Evolutionary conservation across 2,888 invertebrate species (phyloP).

Genomic region (Aspidapion aeneum): DNA sequence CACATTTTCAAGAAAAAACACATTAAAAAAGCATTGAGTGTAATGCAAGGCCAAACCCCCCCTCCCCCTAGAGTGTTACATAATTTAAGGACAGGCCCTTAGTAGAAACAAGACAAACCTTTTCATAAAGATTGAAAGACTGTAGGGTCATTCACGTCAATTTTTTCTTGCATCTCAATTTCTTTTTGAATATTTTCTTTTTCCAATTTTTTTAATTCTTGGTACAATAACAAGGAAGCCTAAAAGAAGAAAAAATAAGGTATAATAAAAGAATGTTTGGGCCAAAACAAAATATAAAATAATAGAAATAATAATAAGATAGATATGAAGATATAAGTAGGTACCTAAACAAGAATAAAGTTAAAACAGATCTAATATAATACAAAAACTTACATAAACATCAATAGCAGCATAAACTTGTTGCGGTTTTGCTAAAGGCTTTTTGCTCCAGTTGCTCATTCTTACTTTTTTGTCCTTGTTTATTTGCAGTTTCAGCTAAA

Average conservation of each 20-base stretch:
- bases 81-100: too few species aligned
- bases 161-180: neutral
- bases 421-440: conserved; percentile 54
- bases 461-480: conserved; percentile 56
- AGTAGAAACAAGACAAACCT: too few species aligned
- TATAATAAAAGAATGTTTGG: too few species aligned
- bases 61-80: too few species aligned
- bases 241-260: conserved; percentile 5
- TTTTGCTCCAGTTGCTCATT: conserved; percentile 58
- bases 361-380: neutral
- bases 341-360: neutral
- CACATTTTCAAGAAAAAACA: too few species aligned
- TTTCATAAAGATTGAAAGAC: neutral
- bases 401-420: conserved; percentile 61
- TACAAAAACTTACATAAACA: conserved; percentile 57
- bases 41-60: too few species aligned
- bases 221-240: conserved; percentile 20
- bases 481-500: conserved; percentile 52
- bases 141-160: neutral
- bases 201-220: conserved; percentile 14
- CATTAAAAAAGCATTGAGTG: too few species aligned
- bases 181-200: conserved; percentile 6
- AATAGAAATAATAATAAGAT: too few species aligned
- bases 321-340: too few species aligned
- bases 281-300: too few species aligned